Conservation (phyloP, 2,113 vertebrate species). For the Indri indri region DNA sequence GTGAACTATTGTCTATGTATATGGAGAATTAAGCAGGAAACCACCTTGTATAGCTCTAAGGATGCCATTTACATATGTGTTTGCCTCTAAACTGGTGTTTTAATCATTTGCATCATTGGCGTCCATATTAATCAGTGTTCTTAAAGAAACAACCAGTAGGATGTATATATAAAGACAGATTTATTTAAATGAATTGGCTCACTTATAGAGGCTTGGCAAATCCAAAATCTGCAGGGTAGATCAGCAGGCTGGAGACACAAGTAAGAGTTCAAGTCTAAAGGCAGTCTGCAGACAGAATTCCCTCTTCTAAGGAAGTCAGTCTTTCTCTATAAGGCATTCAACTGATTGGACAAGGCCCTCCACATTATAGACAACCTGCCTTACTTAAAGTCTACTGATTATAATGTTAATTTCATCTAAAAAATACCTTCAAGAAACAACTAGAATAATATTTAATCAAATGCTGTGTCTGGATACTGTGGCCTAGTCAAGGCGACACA, state of each 20-base stretch:
- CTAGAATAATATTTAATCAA: background rate
- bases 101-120: background rate
- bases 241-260: background rate
- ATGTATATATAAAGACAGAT: background rate
- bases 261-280: background rate
- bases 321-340: background rate
- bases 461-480: background rate
- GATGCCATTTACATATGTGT: background rate
- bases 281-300: background rate
- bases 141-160: background rate
- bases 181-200: background rate
- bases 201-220: background rate
- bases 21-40: background rate
- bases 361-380: background rate
- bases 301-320: background rate
- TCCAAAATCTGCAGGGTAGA: background rate
- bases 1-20: rapidly evolving
- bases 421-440: background rate
- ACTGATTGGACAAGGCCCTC: background rate
- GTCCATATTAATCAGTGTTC: background rate
- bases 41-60: background rate
- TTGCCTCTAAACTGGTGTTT: background rate
- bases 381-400: background rate
- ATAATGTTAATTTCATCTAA: background rate
- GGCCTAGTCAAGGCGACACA: background rate